These are phyloP conservation scores for Sander vitreus DNA, from an alignment of 2,113 vertebrate genomes.

Conservation along the genomic window DNA sequence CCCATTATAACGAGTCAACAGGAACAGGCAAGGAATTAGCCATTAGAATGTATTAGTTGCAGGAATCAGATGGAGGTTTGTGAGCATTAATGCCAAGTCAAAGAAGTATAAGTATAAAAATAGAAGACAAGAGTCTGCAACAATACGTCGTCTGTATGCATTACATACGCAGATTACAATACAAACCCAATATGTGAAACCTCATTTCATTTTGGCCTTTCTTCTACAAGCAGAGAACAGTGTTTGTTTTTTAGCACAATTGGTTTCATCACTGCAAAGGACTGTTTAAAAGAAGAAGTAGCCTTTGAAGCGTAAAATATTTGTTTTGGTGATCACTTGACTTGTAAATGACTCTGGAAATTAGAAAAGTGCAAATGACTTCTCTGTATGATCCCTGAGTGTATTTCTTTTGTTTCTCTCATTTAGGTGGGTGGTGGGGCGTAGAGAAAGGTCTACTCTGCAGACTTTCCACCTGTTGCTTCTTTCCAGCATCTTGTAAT, in stretches of 20 bases:
- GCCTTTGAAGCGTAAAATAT: slow-evolving; percentile 8
- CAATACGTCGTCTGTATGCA: neutral
- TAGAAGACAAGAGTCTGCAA: neutral
- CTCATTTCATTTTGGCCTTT: slow-evolving; percentile 5
- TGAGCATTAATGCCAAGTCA: neutral
- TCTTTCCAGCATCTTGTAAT: neutral
- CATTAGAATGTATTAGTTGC: slow-evolving; percentile 18
- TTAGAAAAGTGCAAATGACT: slow-evolving; percentile 18
- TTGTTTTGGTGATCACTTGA: neutral
- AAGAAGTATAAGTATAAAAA: slow-evolving; percentile 6
- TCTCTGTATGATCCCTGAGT: neutral
- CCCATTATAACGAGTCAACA: slow-evolving; percentile 30
- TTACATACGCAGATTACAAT: neutral
- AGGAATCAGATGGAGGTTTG: slow-evolving; percentile 13
- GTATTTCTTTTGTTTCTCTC: neutral
- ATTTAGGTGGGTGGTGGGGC: neutral
- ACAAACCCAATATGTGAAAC: neutral
- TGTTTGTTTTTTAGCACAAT: neutral
- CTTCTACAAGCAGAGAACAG: neutral
- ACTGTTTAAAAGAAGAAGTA: neutral
- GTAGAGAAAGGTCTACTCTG: neutral
- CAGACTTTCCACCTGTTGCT: slow-evolving; percentile 1
- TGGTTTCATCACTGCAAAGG: neutral
- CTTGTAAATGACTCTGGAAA: neutral
- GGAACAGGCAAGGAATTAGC: slow-evolving; percentile 43